phyloP scores from a whole-genome alignment of 2,113 vertebrate species.

The Castor canadensis region DNA sequence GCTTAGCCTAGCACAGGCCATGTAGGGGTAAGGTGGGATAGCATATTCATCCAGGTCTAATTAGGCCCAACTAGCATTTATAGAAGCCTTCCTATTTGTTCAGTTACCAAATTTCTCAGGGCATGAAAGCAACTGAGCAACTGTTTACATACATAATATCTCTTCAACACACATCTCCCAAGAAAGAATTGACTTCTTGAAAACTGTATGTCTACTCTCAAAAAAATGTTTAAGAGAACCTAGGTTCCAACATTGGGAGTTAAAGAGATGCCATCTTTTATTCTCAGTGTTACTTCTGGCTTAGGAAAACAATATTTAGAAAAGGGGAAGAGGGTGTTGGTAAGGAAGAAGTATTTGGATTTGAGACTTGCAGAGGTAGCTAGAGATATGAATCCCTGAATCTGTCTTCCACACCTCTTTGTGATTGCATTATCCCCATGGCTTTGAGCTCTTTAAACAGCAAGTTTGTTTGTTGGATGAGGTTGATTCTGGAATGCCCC shows the following conservation, averaged over 20 bases:
- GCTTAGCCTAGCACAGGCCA: not conserved
- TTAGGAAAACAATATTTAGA: not conserved
- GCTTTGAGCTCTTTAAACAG: not conserved
- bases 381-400: not conserved
- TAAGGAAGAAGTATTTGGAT: conserved; percentile 3
- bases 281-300: not conserved
- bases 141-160: not conserved
- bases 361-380: not conserved
- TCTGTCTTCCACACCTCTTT: not conserved
- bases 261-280: conserved; percentile 6
- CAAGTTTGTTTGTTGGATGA: not conserved
- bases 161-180: not conserved
- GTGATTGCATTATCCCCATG: not conserved
- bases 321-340: not conserved
- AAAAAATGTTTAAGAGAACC: conserved; percentile 33
- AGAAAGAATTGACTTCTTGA: conserved; percentile 24
- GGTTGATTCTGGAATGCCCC: conserved; percentile 9
- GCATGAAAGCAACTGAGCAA: not conserved
- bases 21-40: not conserved
- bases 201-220: not conserved
- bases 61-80: not conserved
- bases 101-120: too few species aligned
- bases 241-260: not conserved
- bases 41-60: not conserved
- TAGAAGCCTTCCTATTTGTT: not conserved